A percentile compares a stretch with the other conserved stretches of the same genome.
phyloP scores from a whole-genome alignment of 1,140 invertebrate species.

The Drosophila azteca region DNA sequence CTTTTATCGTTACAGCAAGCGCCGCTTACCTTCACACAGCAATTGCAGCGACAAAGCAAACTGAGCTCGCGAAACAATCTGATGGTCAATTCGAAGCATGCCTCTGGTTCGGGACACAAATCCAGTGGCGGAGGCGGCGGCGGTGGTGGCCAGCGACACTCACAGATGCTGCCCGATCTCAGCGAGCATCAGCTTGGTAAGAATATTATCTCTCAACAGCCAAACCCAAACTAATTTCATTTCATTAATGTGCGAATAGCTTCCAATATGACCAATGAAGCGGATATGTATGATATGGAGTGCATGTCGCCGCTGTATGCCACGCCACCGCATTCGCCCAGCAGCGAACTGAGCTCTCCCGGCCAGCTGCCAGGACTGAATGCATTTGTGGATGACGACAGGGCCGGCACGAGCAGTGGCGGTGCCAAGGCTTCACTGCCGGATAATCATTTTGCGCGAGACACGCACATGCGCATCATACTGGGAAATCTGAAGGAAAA shows the following conservation, averaged over 20 bases:
- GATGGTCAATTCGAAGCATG: constrained; percentile 84
- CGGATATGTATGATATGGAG: constrained; percentile 83
- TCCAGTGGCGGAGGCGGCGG: constrained; percentile 39
- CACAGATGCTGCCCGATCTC: constrained; percentile 81
- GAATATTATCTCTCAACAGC: neutral
- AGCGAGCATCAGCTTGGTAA: constrained; percentile 82
- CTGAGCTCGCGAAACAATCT: constrained; percentile 82
- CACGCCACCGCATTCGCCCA: constrained; percentile 92
- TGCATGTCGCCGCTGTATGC: constrained; percentile 90
- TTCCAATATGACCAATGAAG: constrained; percentile 78
- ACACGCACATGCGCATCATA: constrained; percentile 96
- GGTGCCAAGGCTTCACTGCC: constrained; percentile 73
- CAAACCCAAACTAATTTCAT: neutral
- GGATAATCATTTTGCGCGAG: constrained; percentile 91
- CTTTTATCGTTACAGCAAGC: constrained; percentile 63
- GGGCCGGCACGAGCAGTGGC: constrained; percentile 69
- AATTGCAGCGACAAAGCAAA: constrained; percentile 86
- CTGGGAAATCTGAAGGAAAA: constrained; percentile 87
- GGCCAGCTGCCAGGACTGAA: constrained; percentile 84
- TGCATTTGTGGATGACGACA: constrained; percentile 84
- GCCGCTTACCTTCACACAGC: constrained; percentile 90
- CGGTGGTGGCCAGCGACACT: constrained; percentile 85
- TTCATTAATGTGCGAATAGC: constrained; percentile 26
- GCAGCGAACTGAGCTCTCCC: constrained; percentile 87
- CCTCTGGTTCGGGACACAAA: constrained; percentile 63